Evolutionary conservation across 2,797 vertebrate species (phyloP).

Genomic region (Melanogrammus aeglefinus): DNA sequence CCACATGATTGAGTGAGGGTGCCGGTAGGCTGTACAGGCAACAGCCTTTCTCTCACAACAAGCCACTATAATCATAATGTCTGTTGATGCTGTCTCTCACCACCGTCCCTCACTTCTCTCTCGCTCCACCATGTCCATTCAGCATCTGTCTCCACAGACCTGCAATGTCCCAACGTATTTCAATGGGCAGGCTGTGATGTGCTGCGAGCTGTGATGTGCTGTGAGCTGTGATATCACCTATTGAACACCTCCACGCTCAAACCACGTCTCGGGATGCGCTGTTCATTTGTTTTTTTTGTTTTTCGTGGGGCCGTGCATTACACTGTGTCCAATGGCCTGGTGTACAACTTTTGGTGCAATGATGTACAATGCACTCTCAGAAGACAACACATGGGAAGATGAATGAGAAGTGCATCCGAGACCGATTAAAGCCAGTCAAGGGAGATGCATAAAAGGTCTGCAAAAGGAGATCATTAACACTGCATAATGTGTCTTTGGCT

Average conservation of each 20-base stretch:
- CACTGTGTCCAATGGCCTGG: slow-evolving; percentile 39
- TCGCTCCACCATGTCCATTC: neutral
- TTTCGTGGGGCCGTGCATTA: slow-evolving; percentile 21
- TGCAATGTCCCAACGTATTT: no score
- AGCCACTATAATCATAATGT: slow-evolving; percentile 8
- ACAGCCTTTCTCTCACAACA: neutral
- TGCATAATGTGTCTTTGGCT: slow-evolving; percentile 8
- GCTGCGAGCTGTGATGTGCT: slow-evolving; percentile 39
- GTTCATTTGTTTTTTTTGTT: slow-evolving; percentile 31
- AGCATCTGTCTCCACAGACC: neutral
- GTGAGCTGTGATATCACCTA: slow-evolving; percentile 33
- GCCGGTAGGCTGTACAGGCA: neutral
- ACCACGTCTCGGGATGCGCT: slow-evolving; percentile 40
- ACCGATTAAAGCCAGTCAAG: slow-evolving; percentile 56
- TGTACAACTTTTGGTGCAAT: slow-evolving; percentile 12
- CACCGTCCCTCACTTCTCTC: neutral
- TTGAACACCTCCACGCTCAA: slow-evolving; percentile 36
- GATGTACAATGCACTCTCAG: neutral
- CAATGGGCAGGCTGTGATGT: slow-evolving; percentile 20
- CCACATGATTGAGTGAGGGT: slow-evolving; percentile 5
- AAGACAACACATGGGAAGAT: slow-evolving; percentile 44
- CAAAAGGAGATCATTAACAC: slow-evolving; percentile 65
- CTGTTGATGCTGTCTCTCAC: neutral
- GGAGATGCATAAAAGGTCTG: slow-evolving; percentile 47
- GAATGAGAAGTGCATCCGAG: slow-evolving; percentile 42